Conservation (phyloP, 2,797 vertebrate species). For the Spinibarbus caldwelli region DNA sequence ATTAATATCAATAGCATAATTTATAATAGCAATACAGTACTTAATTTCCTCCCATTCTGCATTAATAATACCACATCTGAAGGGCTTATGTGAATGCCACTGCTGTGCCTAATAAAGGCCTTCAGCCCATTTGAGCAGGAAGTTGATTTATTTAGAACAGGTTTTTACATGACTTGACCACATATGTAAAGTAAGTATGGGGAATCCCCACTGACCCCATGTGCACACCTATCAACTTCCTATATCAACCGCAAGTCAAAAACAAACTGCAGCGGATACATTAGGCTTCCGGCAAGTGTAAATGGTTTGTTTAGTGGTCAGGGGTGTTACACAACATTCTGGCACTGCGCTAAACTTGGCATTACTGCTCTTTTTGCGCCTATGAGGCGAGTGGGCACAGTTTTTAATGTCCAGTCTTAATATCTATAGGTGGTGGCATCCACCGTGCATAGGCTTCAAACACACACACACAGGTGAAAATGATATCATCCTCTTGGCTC, state of each 20-base stretch:
- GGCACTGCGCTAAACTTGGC: not conserved
- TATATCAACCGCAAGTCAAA: constrained; percentile 28
- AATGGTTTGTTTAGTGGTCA: constrained; percentile 37
- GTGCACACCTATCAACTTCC: not conserved
- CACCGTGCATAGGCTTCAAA: constrained; percentile 45
- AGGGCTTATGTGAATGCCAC: not conserved
- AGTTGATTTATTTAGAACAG: not conserved
- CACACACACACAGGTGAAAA: constrained; percentile 23
- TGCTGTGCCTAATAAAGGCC: not conserved
- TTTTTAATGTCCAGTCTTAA: constrained; percentile 66
- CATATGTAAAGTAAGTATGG: constrained; percentile 31
- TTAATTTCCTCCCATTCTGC: not conserved
- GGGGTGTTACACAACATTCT: constrained; percentile 24
- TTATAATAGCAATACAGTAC: constrained; percentile 11
- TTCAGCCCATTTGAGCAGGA: not conserved
- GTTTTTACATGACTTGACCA: constrained; percentile 33
- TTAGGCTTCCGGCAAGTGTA: not conserved
- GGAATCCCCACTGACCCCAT: constrained; percentile 37
- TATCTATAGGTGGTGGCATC: constrained; percentile 67
- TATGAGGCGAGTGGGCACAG: constrained; percentile 66
- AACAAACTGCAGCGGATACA: not conserved
- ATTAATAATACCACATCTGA: not conserved
- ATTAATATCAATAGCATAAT: no score
- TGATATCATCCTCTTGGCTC: constrained; percentile 19
- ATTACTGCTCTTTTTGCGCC: constrained; percentile 17